Percentiles rank a stretch among this genome's conserved stretches.
Conservation (phyloP, 2,888 invertebrate species). For the Eristalinus sepulchralis region DNA sequence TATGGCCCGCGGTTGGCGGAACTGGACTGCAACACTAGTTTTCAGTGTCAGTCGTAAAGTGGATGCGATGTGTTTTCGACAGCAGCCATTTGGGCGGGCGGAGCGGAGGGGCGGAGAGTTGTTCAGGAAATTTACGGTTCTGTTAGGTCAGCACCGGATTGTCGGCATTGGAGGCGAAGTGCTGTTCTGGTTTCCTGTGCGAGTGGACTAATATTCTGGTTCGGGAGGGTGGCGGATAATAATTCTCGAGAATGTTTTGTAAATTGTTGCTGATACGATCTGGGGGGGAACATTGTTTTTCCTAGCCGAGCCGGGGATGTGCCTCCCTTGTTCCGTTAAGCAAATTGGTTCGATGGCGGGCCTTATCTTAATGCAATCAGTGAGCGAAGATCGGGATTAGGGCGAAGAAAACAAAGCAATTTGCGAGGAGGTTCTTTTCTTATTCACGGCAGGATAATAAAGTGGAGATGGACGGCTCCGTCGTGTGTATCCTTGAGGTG, state of each 20-base stretch:
- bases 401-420: slow-evolving; percentile 39
- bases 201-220: background rate
- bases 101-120: background rate
- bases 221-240: background rate
- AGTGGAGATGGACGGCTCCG: slow-evolving; percentile 8
- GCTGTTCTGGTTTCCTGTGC: background rate
- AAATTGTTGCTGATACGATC: slow-evolving; percentile 49
- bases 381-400: slow-evolving; percentile 1
- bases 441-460: slow-evolving; percentile 9
- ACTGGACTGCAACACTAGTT: slow-evolving; percentile 32
- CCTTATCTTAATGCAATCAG: slow-evolving; percentile 64
- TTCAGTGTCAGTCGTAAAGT: slow-evolving; percentile 56
- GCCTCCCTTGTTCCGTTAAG: slow-evolving; percentile 37
- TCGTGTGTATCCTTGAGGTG: background rate
- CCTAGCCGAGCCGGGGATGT: background rate
- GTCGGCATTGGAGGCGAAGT: background rate
- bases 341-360: slow-evolving; percentile 41
- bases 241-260: slow-evolving; percentile 17
- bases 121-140: slow-evolving; percentile 32
- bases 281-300: slow-evolving; percentile 3
- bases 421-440: slow-evolving; percentile 14
- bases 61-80: slow-evolving; percentile 48
- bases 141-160: slow-evolving; percentile 18
- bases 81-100: background rate
- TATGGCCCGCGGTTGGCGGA: slow-evolving; percentile 15